Conservation (phyloP, 1,140 invertebrate genomes). For the Pygmarrhopalites habei region DNA sequence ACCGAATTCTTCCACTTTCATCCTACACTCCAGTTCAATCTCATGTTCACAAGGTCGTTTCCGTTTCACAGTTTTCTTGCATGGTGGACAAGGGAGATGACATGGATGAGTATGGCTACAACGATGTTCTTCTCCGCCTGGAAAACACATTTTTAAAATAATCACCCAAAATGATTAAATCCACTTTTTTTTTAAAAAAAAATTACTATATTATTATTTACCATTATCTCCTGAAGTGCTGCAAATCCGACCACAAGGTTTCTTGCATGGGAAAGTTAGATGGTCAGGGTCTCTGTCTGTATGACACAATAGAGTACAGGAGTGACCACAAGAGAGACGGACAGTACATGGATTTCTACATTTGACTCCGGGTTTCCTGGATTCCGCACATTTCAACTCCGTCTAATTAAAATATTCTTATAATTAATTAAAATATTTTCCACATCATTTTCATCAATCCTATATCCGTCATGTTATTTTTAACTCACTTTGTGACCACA, state of each 20-base stretch:
- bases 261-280: slow-evolving; percentile 21
- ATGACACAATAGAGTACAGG: slow-evolving; percentile 31
- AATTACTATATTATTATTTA: slow-evolving; percentile 2
- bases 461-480: no score
- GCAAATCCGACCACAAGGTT: slow-evolving; percentile 29
- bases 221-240: no score
- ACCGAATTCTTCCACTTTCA: not conserved
- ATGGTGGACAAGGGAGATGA: slow-evolving; percentile 23
- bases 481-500: slow-evolving; percentile 36
- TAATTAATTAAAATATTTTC: no score
- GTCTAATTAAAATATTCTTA: slow-evolving; percentile 13
- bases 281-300: slow-evolving; percentile 27
- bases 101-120: slow-evolving; percentile 26
- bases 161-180: not conserved
- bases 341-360: slow-evolving; percentile 22
- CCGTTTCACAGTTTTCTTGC: slow-evolving; percentile 10
- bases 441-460: no score
- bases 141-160: no score
- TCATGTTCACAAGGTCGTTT: slow-evolving; percentile 22
- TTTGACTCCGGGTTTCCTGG: slow-evolving; percentile 2
- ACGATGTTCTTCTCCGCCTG: slow-evolving; percentile 2
- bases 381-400: slow-evolving; percentile 12
- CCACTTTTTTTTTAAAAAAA: not conserved
- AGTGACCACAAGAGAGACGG: slow-evolving; percentile 31
- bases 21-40: slow-evolving; percentile 10